A percentile compares a stretch with the other conserved stretches of the same genome.
These are phyloP conservation scores for Schlechtendalia chinensis DNA, from an alignment of 1,140 invertebrate species.

Conservation along the genomic window DNA sequence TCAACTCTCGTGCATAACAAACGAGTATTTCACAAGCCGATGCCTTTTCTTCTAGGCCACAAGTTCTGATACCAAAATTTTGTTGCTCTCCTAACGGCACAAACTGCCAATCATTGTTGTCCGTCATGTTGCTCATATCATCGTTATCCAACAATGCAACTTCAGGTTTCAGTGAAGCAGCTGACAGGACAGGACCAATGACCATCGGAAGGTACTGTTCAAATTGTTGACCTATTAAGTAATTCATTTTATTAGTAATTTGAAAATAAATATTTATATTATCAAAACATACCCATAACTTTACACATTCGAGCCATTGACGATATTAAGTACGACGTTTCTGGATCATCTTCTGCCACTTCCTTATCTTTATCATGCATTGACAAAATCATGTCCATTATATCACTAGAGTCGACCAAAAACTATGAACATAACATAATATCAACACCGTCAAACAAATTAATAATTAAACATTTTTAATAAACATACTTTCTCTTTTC, in stretches of 20 bases:
- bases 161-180: conserved; percentile 95
- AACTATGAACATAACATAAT: conserved; percentile 64
- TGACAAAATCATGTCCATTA: conserved; percentile 93
- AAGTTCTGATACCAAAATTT: conserved; percentile 88
- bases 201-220: conserved; percentile 95
- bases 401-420: conserved; percentile 86
- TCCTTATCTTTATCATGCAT: conserved; percentile 77
- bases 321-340: conserved; percentile 96
- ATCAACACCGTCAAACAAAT: conserved; percentile 29
- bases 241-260: not conserved
- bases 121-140: conserved; percentile 80
- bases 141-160: conserved; percentile 94
- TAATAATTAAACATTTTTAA: not conserved
- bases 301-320: conserved; percentile 99
- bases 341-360: conserved; percentile 91
- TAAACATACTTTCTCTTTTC: conserved; percentile 76
- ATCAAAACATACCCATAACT: conserved; percentile 71
- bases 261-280: not conserved
- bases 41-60: conserved; percentile 96
- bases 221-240: conserved; percentile 76
- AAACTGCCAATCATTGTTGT: conserved; percentile 95
- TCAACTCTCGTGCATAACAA: conserved; percentile 95
- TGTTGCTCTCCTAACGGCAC: conserved; percentile 94
- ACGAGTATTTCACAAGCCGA: conserved; percentile 99
- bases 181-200: conserved; percentile 94